Percentiles rank a stretch among this genome's conserved stretches.
phyloP scores from a whole-genome alignment of 2,888 invertebrate species.

The Ctenicera cuprea region DNA sequence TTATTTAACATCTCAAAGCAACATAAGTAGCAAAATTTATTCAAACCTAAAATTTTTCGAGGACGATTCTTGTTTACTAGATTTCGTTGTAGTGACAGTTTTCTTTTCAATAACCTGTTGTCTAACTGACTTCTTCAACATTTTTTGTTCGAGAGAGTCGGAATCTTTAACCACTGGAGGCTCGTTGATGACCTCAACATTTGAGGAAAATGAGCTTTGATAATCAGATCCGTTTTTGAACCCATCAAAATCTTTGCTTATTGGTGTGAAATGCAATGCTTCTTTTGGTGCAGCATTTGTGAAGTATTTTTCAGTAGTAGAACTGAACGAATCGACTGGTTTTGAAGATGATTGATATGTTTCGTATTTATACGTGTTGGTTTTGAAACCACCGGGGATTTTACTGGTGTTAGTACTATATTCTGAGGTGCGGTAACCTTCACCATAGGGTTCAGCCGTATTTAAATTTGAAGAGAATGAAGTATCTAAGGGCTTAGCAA shows the following conservation, averaged over 20 bases:
- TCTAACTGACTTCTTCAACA: conserved; percentile 81
- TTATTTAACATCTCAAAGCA: neutral
- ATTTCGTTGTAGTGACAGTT: conserved; percentile 79
- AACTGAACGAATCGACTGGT: conserved; percentile 63
- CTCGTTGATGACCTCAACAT: conserved; percentile 67
- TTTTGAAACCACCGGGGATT: conserved; percentile 70
- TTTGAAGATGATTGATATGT: conserved; percentile 66
- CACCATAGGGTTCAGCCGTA: conserved; percentile 49
- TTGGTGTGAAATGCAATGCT: conserved; percentile 57
- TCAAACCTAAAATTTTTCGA: conserved; percentile 71
- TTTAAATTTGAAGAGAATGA: conserved; percentile 29
- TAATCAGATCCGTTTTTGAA: conserved; percentile 61
- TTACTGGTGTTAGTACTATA: conserved; percentile 68
- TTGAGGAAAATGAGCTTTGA: conserved; percentile 65
- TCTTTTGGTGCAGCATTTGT: conserved; percentile 64
- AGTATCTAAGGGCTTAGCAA: conserved; percentile 15
- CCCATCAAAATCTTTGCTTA: conserved; percentile 59
- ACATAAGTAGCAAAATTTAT: conserved; percentile 55
- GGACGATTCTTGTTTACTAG: conserved; percentile 70
- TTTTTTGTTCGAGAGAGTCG: conserved; percentile 79
- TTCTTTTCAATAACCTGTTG: conserved; percentile 82
- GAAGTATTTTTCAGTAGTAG: conserved; percentile 68
- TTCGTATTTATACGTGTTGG: conserved; percentile 69
- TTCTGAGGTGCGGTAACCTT: conserved; percentile 68
- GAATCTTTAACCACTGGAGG: conserved; percentile 71